These are phyloP conservation scores for Cephalopachus bancanus DNA, from an alignment of 2,797 vertebrate genomes.

Conservation along the genomic window DNA sequence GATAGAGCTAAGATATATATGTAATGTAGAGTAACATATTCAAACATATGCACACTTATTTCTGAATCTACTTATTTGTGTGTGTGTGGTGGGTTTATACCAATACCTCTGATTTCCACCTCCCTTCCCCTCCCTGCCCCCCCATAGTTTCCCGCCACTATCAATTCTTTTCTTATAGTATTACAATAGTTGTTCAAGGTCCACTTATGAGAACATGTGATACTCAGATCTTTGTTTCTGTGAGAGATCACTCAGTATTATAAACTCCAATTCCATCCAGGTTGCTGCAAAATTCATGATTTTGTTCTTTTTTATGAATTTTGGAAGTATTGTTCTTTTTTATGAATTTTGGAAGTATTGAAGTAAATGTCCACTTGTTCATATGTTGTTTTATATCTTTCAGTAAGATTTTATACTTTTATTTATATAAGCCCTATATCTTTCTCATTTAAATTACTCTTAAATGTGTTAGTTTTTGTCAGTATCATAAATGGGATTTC, in stretches of 20 bases:
- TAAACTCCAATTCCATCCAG: no score
- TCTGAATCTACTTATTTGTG: not conserved
- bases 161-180: no score
- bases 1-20: not conserved
- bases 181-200: no score
- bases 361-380: not conserved
- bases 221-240: no score
- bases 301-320: no score
- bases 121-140: no score
- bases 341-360: not conserved
- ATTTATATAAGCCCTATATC: not conserved
- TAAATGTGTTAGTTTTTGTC: not conserved
- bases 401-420: not conserved
- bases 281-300: no score
- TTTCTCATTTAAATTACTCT: not conserved
- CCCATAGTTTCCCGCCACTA: no score
- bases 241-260: no score
- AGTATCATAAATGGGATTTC: not conserved
- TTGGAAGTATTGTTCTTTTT: no score
- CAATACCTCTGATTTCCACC: not conserved
- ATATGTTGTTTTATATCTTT: not conserved
- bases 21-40: no score
- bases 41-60: not conserved
- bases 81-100: not conserved
- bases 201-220: no score